Percentiles rank a stretch among this genome's conserved stretches.
Evolutionary conservation across 1,140 invertebrate species (phyloP).

Genomic region (Ostrea edulis): DNA sequence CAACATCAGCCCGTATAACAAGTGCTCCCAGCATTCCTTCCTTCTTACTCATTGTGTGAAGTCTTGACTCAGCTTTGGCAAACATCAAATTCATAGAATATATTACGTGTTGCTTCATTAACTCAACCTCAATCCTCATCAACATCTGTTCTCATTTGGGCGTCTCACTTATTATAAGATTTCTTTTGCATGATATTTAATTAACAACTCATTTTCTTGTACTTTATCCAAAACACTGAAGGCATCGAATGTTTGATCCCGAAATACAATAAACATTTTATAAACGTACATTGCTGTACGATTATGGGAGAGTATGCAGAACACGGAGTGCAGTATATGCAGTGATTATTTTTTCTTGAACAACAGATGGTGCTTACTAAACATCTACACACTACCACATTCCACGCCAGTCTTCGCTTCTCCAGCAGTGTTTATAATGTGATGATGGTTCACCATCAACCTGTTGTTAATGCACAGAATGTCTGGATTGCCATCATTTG

Average conservation of each 20-base stretch:
- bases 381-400: neutral
- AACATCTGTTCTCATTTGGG: neutral
- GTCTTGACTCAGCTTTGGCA: constrained; percentile 4
- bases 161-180: neutral
- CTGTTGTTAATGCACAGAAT: neutral
- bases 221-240: neutral
- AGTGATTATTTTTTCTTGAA: neutral
- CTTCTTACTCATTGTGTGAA: constrained; percentile 27
- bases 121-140: neutral
- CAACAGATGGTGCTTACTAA: constrained; percentile 1
- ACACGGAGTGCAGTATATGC: neutral
- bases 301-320: neutral
- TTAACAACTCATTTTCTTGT: neutral
- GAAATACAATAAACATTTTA: neutral
- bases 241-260: neutral
- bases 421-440: neutral
- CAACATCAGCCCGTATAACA: neutral
- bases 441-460: neutral
- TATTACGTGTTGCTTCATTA: constrained; percentile 14
- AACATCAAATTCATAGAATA: constrained; percentile 10
- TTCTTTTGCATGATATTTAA: neutral
- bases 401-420: neutral
- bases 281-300: neutral
- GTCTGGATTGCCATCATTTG: neutral
- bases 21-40: neutral